Base-by-base conservation (phyloP, 1,140 invertebrate genomes). In the Carcinoscorpius rotundicauda region DNA sequence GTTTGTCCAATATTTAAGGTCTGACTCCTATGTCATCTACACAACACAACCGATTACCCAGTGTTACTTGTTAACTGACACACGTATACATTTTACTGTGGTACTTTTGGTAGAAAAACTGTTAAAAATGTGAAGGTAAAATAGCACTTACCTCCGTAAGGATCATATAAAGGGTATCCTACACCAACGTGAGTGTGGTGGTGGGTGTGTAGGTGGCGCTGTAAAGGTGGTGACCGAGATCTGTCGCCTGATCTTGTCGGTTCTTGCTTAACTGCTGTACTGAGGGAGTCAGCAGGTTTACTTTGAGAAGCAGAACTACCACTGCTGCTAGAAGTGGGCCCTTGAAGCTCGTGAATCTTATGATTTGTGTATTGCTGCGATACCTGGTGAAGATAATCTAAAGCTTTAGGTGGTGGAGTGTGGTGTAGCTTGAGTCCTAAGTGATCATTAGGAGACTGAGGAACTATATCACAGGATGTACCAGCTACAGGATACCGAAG, bases 291-390 rank as follows among this genome's bases (percentile, higher is more conserved):
- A 1, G 57, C 29, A n/a, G 63, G 29, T 0, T 52, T 4, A 6
- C 53, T 55, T 49, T 49, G n/a, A 6, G 58, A 52, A 48, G 49
- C 64, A 49, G 52, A n/a, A 3, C 59, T 50, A 57, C 59, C 55
- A 57, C 61, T 62, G 4, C 49, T 57, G 29, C 29, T 57, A 5
- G 9, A 10, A 5, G 61, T 55, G 55, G 49, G 83, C 74, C 94
- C 91, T 74, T 92, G 88, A 55, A 94, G 80, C 76, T 94, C 91
- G 74, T 94, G 91, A 69, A 95, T 94, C 78, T 94, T 95, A n/a
- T 55, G 53, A n/a, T 6, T 55, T 6, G 53, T 55, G 71, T 89
- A 89, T 74, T 88, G 89, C 76, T 86, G 86, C 72, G 79, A 85
- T 62, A 86, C 87, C 74, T 87, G 87, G 70, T 89, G 88, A 56